Evolutionary conservation across 2,797 vertebrate species (phyloP).

Genomic region (Channallabes apus): DNA sequence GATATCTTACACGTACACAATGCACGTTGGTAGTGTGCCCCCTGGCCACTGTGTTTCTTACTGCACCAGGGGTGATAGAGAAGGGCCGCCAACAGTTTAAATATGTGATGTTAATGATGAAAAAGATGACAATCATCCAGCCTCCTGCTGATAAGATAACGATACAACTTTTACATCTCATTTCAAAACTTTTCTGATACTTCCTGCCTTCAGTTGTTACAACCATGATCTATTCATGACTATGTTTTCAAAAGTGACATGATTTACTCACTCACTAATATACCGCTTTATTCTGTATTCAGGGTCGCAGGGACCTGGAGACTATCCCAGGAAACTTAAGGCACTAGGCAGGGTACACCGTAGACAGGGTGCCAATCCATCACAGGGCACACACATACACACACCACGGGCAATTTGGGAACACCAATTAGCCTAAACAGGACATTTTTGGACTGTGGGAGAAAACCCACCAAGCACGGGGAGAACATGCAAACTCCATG

Average conservation of each 20-base stretch:
- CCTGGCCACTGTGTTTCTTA: conserved; percentile 32
- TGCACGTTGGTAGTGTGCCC: conserved; percentile 35
- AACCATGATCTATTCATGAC: neutral
- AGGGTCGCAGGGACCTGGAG: no score
- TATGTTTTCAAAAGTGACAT: neutral
- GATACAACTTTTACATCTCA: neutral
- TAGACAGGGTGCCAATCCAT: no score
- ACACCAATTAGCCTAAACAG: no score
- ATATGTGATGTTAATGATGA: neutral
- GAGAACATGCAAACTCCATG: no score
- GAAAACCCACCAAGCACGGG: no score
- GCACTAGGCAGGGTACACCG: no score
- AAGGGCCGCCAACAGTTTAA: neutral
- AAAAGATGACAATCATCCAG: neutral
- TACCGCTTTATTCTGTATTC: no score
- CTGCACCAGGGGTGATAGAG: conserved; percentile 7
- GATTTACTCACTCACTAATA: neutral
- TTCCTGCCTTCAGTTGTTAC: neutral
- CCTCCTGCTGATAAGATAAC: conserved; percentile 3
- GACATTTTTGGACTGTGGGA: no score
- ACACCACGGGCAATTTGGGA: no score
- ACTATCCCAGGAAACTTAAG: no score
- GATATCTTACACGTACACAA: neutral
- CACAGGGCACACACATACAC: no score
- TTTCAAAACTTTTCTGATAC: neutral